Conservation (phyloP, 2,797 vertebrate genomes). For the Tenualosa ilisha region DNA sequence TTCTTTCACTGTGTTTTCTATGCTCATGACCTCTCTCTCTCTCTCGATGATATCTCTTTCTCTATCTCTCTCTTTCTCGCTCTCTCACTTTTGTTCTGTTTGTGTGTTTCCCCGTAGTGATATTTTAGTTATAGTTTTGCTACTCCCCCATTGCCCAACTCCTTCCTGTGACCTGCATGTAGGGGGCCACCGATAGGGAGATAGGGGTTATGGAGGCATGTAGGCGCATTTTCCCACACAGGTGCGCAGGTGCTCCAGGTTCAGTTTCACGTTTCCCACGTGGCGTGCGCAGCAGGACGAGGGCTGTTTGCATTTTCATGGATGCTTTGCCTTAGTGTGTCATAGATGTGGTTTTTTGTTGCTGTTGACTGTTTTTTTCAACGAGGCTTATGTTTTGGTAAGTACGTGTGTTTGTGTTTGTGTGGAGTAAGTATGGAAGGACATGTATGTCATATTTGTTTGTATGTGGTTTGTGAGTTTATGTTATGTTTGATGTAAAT, state of each 20-base stretch:
- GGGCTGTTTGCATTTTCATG: neutral
- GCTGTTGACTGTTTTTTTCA: neutral
- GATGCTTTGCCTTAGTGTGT: neutral
- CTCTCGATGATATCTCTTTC: neutral
- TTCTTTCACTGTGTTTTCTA: neutral
- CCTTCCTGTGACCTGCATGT: neutral
- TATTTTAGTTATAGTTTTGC: neutral
- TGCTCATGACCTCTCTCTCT: neutral
- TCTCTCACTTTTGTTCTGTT: neutral
- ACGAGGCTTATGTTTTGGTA: neutral
- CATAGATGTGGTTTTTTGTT: neutral
- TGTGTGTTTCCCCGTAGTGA: neutral
- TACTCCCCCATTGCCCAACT: neutral
- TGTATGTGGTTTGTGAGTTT: constrained; percentile 8
- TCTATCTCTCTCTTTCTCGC: neutral
- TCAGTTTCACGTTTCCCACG: neutral
- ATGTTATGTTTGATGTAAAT: neutral
- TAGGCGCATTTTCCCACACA: neutral
- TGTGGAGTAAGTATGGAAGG: neutral
- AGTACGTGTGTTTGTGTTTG: neutral
- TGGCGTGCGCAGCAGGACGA: neutral
- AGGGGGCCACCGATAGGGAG: neutral
- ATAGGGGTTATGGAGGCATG: neutral
- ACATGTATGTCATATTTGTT: neutral
- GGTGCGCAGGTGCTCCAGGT: neutral